Evolutionary conservation across 2,797 vertebrate species (phyloP).

Genomic region (Pseudomugil tenellus): DNA sequence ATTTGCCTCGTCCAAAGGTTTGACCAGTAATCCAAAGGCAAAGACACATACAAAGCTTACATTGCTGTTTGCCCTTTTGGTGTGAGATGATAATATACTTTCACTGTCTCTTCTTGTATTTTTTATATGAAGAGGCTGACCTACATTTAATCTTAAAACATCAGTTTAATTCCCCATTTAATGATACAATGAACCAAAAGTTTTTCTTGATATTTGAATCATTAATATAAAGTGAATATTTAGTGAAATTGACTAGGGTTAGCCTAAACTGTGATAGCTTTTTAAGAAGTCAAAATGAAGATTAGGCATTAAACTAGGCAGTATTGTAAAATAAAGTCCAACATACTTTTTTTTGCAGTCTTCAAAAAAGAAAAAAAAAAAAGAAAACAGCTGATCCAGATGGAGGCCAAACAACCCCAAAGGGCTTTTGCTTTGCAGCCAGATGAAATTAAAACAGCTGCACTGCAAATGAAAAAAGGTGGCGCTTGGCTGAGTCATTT

Average conservation of each 20-base stretch:
- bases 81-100: not conserved
- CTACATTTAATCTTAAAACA: not conserved
- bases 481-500: constrained; percentile 50
- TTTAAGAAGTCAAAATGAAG: constrained; percentile 47
- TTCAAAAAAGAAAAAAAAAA: constrained; percentile 31
- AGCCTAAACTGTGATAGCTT: constrained; percentile 40
- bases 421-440: constrained; percentile 64
- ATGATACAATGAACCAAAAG: not conserved
- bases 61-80: not conserved
- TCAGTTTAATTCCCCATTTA: not conserved
- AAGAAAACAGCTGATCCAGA: constrained; percentile 47
- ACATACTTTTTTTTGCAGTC: constrained; percentile 47
- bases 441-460: constrained; percentile 79
- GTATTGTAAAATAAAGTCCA: constrained; percentile 32
- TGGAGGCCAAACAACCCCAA: constrained; percentile 63
- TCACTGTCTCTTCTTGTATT: not conserved
- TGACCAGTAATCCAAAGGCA: not conserved
- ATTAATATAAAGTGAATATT: constrained; percentile 33
- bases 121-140: not conserved
- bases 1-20: too few relatives aligned
- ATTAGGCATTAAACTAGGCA: constrained; percentile 38
- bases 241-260: constrained; percentile 37
- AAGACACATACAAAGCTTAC: constrained; percentile 7
- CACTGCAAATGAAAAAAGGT: constrained; percentile 62
- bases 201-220: constrained; percentile 12